Base-by-base conservation (phyloP, 2,797 vertebrate genomes). In the Protonibea diacanthus region DNA sequence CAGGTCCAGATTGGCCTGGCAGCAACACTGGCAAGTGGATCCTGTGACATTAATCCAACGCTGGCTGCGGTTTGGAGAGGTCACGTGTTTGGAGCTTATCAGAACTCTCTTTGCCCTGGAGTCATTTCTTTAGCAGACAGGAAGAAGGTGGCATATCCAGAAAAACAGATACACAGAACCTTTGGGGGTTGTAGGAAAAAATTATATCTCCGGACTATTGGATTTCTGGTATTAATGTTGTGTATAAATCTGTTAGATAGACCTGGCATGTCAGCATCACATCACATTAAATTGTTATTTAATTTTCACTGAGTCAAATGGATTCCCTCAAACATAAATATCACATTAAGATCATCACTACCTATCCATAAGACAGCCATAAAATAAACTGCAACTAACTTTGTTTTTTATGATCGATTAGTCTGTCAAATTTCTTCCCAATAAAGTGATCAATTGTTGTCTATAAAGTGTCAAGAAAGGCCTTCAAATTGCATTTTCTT, bases 21-120 rank as follows among this genome's bases (percentile, higher is more conserved):
- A 69, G 78, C 62, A 68, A 23, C 53, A 12, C 66, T 8, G 5
- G 45, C 2, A 47, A 42, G 68, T 21, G 68, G 38, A 57, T 78
- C 63, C 83, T 63, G 56, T 25, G 80, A 84, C 29, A 77, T 76
- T 90, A 92, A 93, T 93, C 91, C 88, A 78, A 23, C 21, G 6
- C 61, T 71, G 56, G 57, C 69, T 27, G 25, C 44, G 21, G 69
- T 65, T 62, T 55, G 76, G 58, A 70, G 51, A 66, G 44, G 71
- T 82, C 88, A 91, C 78, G n/a, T 90, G 87, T 74, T 74, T 29
- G 61, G 70, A 82, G 86, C 45, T 90, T 80, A 88, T 55, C 66
- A 23, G 66, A 29, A 25, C 80, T 74, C 15, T 18, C 25, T 74
- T 57, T 66, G 49, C 55, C 69, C 58, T 6, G 71, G 74, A 60